A percentile compares a stretch with the other conserved stretches of the same genome.
These are phyloP conservation scores for Pyrgilauda ruficollis DNA, from an alignment of 2,113 vertebrate species.

Conservation along the genomic window DNA sequence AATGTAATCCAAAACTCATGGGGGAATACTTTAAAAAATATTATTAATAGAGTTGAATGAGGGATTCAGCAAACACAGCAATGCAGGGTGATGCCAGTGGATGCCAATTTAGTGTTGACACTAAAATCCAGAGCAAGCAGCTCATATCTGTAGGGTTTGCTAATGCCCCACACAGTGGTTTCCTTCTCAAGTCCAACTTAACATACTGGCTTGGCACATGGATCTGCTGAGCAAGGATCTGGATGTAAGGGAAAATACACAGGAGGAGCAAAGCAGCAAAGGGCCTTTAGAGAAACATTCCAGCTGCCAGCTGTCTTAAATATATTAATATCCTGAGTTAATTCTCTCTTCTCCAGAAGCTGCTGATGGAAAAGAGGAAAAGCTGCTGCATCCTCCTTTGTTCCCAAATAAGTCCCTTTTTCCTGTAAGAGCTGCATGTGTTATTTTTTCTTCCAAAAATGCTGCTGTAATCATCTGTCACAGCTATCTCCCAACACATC, in stretches of 20 bases:
- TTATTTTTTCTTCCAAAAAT: slow-evolving; percentile 13
- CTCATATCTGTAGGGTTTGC: neutral
- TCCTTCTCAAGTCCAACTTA: neutral
- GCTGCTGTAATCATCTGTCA: neutral
- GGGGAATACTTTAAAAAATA: neutral
- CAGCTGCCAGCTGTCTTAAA: neutral
- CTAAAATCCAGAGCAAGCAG: neutral
- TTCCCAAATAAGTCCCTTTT: slow-evolving; percentile 2
- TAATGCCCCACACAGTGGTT: neutral
- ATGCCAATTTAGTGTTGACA: neutral
- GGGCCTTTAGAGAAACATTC: neutral
- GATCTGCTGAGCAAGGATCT: neutral
- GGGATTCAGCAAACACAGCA: neutral
- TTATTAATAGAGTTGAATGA: neutral
- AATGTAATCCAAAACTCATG: neutral
- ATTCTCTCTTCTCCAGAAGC: neutral
- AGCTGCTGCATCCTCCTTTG: neutral
- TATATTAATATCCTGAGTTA: neutral
- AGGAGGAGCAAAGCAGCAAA: neutral
- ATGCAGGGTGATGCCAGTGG: neutral
- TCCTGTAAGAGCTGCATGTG: neutral
- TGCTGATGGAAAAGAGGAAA: neutral
- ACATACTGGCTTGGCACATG: neutral
- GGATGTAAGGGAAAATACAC: neutral
- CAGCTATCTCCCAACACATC: neutral